phyloP scores from a whole-genome alignment of 2,797 vertebrate species.

The Ibycter americanus region DNA sequence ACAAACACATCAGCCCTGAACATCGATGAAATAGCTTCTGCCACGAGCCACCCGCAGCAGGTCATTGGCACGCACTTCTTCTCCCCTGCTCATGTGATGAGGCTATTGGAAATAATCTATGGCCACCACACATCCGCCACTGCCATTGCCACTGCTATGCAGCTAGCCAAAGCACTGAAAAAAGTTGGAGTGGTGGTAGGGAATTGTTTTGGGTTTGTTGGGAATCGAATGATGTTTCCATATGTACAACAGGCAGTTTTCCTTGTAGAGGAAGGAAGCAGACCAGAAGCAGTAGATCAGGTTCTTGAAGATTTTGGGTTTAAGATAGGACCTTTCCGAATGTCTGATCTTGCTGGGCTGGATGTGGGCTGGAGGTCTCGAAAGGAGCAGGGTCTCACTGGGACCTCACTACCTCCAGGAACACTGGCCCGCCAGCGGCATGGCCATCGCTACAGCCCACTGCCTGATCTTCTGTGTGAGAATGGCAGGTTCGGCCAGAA shows the following conservation, averaged over 20 bases:
- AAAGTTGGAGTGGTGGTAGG: constrained; percentile 91
- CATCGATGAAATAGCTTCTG: constrained; percentile 86
- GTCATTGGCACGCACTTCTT: constrained; percentile 96
- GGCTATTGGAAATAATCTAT: constrained; percentile 88
- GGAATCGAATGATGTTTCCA: constrained; percentile 86
- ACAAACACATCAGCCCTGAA: constrained; percentile 89
- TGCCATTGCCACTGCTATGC: constrained; percentile 86
- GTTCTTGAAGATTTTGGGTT: constrained; percentile 90
- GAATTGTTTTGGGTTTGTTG: constrained; percentile 90
- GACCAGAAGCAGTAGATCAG: constrained; percentile 84
- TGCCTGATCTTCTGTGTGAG: constrained; percentile 89
- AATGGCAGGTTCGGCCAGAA: constrained; percentile 89
- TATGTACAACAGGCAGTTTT: constrained; percentile 83
- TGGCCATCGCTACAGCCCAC: constrained; percentile 83
- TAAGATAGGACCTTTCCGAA: constrained; percentile 87
- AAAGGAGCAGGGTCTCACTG: constrained; percentile 76
- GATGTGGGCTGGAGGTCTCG: constrained; percentile 89
- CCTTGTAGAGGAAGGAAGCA: constrained; percentile 90
- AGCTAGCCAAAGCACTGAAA: constrained; percentile 82
- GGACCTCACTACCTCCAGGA: constrained; percentile 57
- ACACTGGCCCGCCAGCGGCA: constrained; percentile 70
- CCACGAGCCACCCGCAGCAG: constrained; percentile 78
- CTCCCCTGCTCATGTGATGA: constrained; percentile 91
- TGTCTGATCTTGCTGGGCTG: constrained; percentile 89
- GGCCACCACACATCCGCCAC: constrained; percentile 80